phyloP scores from a whole-genome alignment of 2,113 vertebrate genomes.

The Suncus etruscus region DNA sequence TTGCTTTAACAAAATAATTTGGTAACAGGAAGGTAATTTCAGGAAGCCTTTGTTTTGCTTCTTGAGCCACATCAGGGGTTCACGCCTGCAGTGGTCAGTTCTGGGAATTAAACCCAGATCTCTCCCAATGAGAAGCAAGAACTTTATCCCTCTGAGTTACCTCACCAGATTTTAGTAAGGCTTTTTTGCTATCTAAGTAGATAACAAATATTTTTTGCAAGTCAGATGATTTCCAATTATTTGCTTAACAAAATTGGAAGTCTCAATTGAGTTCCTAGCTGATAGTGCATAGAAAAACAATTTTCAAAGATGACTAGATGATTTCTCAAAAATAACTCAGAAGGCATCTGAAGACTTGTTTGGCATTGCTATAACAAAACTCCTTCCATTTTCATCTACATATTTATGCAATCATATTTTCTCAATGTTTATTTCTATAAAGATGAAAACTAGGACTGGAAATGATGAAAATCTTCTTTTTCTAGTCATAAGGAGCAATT shows the following conservation, averaged over 20 bases:
- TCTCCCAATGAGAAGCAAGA: too few relatives aligned
- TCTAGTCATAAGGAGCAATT: constrained; percentile 38
- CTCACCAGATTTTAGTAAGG: not conserved
- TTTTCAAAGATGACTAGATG: constrained; percentile 62
- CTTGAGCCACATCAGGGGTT: too few relatives aligned
- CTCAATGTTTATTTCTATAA: constrained; percentile 63
- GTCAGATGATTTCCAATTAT: constrained; percentile 57
- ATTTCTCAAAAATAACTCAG: constrained; percentile 59
- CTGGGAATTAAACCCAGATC: too few relatives aligned
- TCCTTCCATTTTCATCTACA: constrained; percentile 64
- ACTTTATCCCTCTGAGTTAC: too few relatives aligned
- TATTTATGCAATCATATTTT: constrained; percentile 68
- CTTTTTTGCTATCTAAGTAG: not conserved
- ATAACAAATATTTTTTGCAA: constrained; percentile 48
- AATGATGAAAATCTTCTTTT: constrained; percentile 31
- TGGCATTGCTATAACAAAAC: constrained; percentile 36
- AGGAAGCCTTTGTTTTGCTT: not conserved
- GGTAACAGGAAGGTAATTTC: not conserved
- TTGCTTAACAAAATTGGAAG: constrained; percentile 52
- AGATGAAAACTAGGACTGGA: constrained; percentile 44
- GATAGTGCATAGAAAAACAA: constrained; percentile 58
- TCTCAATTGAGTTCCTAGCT: constrained; percentile 60
- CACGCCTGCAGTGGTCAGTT: too few relatives aligned
- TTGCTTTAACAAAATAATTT: not conserved
- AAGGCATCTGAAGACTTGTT: constrained; percentile 60